Percentiles rank a stretch among this genome's conserved stretches.
These are phyloP conservation scores for Tapirus terrestris DNA, from an alignment of 2,113 vertebrate genomes.

Conservation along the genomic window DNA sequence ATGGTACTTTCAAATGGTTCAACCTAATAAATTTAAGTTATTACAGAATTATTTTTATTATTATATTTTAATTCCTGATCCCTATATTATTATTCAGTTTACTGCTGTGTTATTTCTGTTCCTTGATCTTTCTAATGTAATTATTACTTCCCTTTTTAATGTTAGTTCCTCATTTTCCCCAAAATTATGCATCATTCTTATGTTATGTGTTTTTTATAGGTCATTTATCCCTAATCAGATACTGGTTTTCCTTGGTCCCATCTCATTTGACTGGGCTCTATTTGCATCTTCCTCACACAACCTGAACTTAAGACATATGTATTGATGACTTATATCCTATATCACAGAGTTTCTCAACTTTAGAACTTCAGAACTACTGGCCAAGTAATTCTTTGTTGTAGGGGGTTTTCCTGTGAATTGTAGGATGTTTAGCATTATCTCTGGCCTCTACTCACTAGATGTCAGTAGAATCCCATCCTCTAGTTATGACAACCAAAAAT, in stretches of 20 bases:
- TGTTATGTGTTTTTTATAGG: not conserved
- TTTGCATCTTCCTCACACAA: not conserved
- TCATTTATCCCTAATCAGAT: not conserved
- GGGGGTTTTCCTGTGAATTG: fast-evolving
- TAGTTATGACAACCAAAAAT: too few species aligned
- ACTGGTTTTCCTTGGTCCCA: too few species aligned
- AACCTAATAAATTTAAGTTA: not conserved
- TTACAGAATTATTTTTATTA: not conserved
- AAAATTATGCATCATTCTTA: too few species aligned
- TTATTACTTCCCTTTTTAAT: not conserved
- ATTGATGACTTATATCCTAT: not conserved
- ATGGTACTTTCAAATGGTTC: not conserved
- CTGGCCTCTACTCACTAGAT: not conserved
- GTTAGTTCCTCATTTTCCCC: not conserved
- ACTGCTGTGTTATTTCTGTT: not conserved
- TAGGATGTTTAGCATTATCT: fast-evolving
- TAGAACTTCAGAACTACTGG: fast-evolving
- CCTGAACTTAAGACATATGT: fast-evolving
- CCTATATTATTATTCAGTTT: not conserved
- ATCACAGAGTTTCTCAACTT: fast-evolving
- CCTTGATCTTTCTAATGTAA: not conserved
- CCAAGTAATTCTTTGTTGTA: not conserved
- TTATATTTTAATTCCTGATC: too few species aligned
- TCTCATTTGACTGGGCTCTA: not conserved
- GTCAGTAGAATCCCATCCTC: fast-evolving